Percentiles rank a stretch among this genome's conserved stretches.
These are phyloP conservation scores for Sesia apiformis DNA, from an alignment of 2,888 invertebrate genomes.

Conservation along the genomic window DNA sequence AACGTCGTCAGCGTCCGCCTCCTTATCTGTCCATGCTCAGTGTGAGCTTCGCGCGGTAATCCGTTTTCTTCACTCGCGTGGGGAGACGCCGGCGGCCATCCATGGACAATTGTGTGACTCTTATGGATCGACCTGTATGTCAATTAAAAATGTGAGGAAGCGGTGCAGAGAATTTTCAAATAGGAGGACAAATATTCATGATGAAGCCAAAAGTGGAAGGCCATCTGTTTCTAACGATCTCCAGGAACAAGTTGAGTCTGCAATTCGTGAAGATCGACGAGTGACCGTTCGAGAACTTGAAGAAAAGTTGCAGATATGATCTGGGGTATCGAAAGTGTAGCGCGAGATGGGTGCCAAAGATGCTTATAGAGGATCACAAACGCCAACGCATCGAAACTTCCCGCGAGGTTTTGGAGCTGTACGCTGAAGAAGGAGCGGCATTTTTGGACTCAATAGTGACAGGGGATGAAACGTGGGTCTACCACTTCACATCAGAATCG, in stretches of 20 bases:
- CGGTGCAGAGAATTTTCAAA: background rate
- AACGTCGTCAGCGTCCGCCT: no score
- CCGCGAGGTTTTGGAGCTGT: background rate
- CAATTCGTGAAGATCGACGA: background rate
- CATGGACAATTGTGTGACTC: no score
- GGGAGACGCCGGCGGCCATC: no score
- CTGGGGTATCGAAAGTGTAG: background rate
- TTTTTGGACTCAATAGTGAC: background rate
- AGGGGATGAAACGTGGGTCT: no score
- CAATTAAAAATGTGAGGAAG: background rate
- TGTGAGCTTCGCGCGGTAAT: no score
- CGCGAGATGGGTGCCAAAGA: background rate
- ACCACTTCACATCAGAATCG: background rate
- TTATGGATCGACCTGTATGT: background rate
- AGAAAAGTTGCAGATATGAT: background rate
- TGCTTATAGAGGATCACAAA: background rate
- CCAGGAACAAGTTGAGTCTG: background rate
- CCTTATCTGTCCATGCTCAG: no score
- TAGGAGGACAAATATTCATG: background rate
- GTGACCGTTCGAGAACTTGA: no score
- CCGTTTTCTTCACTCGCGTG: no score
- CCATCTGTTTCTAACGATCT: background rate
- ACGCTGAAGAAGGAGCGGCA: background rate
- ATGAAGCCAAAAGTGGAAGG: background rate
- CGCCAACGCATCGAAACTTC: background rate